A percentile compares a stretch with the other conserved stretches of the same genome.
Evolutionary conservation across 2,888 invertebrate species (phyloP).

Genomic region (Yponomeuta cagnagella): DNA sequence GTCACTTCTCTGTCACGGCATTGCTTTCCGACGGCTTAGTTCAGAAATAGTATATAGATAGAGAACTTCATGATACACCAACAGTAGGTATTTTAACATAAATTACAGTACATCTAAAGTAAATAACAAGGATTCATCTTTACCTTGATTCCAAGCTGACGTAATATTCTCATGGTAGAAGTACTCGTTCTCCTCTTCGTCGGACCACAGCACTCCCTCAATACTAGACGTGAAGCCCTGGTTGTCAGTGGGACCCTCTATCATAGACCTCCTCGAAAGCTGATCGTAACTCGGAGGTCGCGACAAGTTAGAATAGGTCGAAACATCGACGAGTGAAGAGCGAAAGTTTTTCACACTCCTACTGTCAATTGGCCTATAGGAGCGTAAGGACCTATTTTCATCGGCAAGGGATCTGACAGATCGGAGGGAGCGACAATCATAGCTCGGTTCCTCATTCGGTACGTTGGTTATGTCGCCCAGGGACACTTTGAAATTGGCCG

Average conservation of each 20-base stretch:
- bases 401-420: conserved; percentile 52
- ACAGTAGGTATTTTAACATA: too few relatives aligned
- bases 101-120: too few relatives aligned
- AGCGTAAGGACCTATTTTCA: conserved; percentile 47
- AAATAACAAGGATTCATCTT: conserved; percentile 22
- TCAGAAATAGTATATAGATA: too few relatives aligned
- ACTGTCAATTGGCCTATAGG: conserved; percentile 62
- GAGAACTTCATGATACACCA: too few relatives aligned
- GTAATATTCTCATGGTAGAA: conserved; percentile 70
- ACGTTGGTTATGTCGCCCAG: conserved; percentile 58
- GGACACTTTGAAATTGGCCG: conserved; percentile 67
- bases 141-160: conserved; percentile 69
- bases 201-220: conserved; percentile 71
- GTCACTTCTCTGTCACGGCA: too few relatives aligned
- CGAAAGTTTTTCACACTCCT: conserved; percentile 65
- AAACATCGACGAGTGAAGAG: conserved; percentile 60
- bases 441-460: conserved; percentile 33
- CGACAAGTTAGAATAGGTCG: conserved; percentile 44
- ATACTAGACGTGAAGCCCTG: conserved; percentile 66
- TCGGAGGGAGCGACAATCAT: conserved; percentile 55
- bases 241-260: conserved; percentile 40
- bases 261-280: conserved; percentile 60
- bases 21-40: too few relatives aligned
- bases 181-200: conserved; percentile 71
- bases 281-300: conserved; percentile 67